Base-by-base conservation (phyloP, 35 echinoderm and acorn worm species). In the Lytechinus variegatus region DNA sequence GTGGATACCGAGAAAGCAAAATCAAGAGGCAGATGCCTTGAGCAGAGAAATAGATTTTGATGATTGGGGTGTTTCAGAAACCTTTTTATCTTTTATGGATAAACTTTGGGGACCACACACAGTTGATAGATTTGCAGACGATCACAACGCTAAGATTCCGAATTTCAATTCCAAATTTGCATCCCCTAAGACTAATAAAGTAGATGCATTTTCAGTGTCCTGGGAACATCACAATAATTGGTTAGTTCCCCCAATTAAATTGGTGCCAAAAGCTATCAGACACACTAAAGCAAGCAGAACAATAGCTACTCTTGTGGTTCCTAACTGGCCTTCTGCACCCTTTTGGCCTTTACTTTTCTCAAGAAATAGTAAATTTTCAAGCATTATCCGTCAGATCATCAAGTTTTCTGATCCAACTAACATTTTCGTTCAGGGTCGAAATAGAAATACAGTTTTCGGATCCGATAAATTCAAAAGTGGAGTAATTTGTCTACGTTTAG, bases 41-140 rank as follows among this genome's bases (percentile, higher is more conserved):
- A 96, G 95, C 60, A 54, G 56, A 54, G 12, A 93, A 21, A 29
- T 92, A 29, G 95, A 96, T 27, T 61, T 92, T 66, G 95, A 96
- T 61, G 95, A 96, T 55, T 96, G 95, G 95, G 95, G 95, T 7
- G 95, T 96, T 7, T 96, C 95, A 11, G 16, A 19, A 52, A 9
- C 10, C 44, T 96, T 96, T 61, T 96, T 96, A 21, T 55, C 21
- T 21, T 96, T 71, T 93, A 93, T 96, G 16, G 89, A 96, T 52
- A 66, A 7, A 6, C 61, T 66, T 12, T 96, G 95, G 95, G 95
- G 95, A 10, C 95, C 95, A 14, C 95, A 96, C 54, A 96, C 71
- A 27, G 92, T 95, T 89, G 95, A 95, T 29, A 79, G 95, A 10
- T 95, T 95, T 52, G 95, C 95, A 12, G 54, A 87, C 55, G 16